These are phyloP conservation scores for Leguminivora glycinivorella DNA, from an alignment of 1,140 invertebrate species.

Conservation along the genomic window DNA sequence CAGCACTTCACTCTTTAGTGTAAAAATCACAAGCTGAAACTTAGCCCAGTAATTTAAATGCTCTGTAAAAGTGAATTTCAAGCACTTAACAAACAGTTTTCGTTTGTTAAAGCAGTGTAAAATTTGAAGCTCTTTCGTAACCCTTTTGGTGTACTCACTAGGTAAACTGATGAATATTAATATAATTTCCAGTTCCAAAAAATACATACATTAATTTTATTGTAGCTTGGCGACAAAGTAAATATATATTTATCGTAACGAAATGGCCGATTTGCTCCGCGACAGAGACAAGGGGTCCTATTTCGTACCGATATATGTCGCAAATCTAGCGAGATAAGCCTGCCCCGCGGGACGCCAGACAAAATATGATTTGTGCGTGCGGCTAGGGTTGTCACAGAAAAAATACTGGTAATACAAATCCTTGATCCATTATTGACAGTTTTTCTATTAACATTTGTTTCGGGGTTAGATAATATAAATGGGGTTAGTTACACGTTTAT, in stretches of 20 bases:
- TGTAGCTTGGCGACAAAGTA: too few species aligned
- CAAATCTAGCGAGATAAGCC: conserved; percentile 11
- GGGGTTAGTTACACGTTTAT: too few species aligned
- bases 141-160: background rate
- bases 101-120: background rate
- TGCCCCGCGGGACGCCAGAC: conserved; percentile 12
- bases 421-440: too few species aligned
- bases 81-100: background rate
- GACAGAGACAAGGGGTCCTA: conserved; percentile 9
- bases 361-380: conserved; percentile 28
- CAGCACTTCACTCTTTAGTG: background rate
- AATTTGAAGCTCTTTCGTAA: background rate
- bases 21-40: background rate
- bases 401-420: too few species aligned
- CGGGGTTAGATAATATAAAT: too few species aligned
- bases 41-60: background rate
- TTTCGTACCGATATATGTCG: conserved; percentile 14
- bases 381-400: background rate
- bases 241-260: background rate
- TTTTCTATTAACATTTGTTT: too few species aligned
- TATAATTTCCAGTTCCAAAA: too few species aligned
- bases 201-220: too few species aligned
- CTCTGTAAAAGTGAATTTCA: background rate
- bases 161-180: too few species aligned
- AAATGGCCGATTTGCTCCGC: background rate